These are phyloP conservation scores for Thaleichthys pacificus DNA, from an alignment of 2,797 vertebrate genomes.

Conservation along the genomic window DNA sequence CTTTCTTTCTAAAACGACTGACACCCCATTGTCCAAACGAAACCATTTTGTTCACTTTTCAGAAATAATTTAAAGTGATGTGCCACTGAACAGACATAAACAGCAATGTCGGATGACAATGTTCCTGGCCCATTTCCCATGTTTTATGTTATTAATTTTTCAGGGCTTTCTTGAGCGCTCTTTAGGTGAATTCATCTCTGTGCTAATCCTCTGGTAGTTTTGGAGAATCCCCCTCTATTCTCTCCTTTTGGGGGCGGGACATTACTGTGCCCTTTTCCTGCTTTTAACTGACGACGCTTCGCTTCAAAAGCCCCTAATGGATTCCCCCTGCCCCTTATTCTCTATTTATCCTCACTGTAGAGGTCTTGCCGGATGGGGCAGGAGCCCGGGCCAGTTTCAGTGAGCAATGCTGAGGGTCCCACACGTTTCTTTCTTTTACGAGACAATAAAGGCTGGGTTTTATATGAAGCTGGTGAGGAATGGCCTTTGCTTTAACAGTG, in stretches of 20 bases:
- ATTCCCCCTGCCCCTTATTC: slow-evolving; percentile 43
- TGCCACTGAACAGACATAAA: slow-evolving; percentile 13
- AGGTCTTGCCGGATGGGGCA: slow-evolving; percentile 23
- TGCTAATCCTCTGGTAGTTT: slow-evolving; percentile 42
- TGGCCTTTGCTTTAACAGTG: slow-evolving; percentile 76
- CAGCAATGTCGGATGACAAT: slow-evolving; percentile 25
- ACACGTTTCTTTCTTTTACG: slow-evolving; percentile 77
- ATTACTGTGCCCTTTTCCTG: slow-evolving; percentile 27
- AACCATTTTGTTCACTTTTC: background rate
- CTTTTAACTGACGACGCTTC: slow-evolving; percentile 43
- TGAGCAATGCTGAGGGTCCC: slow-evolving; percentile 67
- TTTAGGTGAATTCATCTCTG: slow-evolving; percentile 49
- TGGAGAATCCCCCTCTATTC: slow-evolving; percentile 43
- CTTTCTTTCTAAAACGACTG: background rate
- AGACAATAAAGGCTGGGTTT: slow-evolving; percentile 76
- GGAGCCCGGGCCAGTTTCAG: slow-evolving; percentile 48
- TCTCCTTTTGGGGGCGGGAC: slow-evolving; percentile 27
- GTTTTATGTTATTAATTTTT: background rate
- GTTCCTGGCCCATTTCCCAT: background rate
- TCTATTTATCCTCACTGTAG: slow-evolving; percentile 42
- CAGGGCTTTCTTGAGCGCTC: slow-evolving; percentile 28
- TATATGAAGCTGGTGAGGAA: slow-evolving; percentile 78
- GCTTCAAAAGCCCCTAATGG: slow-evolving; percentile 56
- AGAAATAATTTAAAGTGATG: slow-evolving; percentile 9
- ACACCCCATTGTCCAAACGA: background rate